Percentiles rank a stretch among this genome's conserved stretches.
Conservation (phyloP, 2,797 vertebrate genomes). For the Halcyon smyrnensis region DNA sequence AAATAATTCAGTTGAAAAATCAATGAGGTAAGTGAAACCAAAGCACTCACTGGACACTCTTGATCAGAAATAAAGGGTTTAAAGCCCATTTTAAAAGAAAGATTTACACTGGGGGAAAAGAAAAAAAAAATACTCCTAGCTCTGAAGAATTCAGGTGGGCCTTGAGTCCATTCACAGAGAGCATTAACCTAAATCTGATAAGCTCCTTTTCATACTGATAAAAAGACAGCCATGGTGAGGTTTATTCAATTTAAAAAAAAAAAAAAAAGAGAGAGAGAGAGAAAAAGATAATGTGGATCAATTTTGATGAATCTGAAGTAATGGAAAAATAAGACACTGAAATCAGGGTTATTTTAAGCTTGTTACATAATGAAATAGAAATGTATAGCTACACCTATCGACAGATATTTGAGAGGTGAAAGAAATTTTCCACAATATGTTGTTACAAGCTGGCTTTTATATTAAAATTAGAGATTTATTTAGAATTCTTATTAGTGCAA, state of each 20-base stretch:
- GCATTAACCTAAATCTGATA: background rate
- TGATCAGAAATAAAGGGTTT: background rate
- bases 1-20: background rate
- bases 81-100: background rate
- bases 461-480: background rate
- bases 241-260: background rate
- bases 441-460: background rate
- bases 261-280: background rate
- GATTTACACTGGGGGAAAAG: background rate
- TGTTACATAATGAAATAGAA: background rate
- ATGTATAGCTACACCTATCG: background rate
- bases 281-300: background rate
- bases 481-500: background rate
- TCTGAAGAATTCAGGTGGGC: background rate
- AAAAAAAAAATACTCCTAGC: background rate
- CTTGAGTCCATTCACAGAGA: background rate
- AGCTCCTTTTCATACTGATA: background rate
- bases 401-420: background rate
- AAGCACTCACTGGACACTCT: background rate
- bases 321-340: background rate
- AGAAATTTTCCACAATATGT: background rate
- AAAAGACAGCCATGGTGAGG: background rate
- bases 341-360: background rate
- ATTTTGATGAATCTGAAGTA: background rate
- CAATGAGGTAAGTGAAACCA: background rate